Evolutionary conservation across 2,888 invertebrate genomes (phyloP).

Genomic region (Laothoe populi): DNA sequence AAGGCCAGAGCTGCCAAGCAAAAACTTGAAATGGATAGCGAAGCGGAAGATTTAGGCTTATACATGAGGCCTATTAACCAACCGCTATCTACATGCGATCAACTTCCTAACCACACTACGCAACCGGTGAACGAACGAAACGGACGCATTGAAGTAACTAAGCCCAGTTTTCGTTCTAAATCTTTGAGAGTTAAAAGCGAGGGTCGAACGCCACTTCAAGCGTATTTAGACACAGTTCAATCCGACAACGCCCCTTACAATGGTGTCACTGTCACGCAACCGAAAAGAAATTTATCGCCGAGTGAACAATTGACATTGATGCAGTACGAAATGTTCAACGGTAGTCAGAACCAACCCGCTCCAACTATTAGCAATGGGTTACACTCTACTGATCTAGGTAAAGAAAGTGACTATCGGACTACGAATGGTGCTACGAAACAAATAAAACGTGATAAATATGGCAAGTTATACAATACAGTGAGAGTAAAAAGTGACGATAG

Average conservation of each 20-base stretch:
- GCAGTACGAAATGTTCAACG: conserved; percentile 77
- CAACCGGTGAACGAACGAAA: conserved; percentile 69
- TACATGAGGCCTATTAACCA: conserved; percentile 77
- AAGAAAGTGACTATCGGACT: conserved; percentile 81
- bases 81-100: conserved; percentile 78
- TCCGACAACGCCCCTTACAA: conserved; percentile 61
- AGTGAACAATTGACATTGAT: conserved; percentile 80
- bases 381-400: conserved; percentile 64
- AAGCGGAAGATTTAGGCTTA: conserved; percentile 78
- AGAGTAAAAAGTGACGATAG: conserved; percentile 82
- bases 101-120: conserved; percentile 73
- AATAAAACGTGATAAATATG: conserved; percentile 78
- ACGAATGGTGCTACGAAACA: conserved; percentile 71
- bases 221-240: conserved; percentile 68
- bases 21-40: conserved; percentile 64
- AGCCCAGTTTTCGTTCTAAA: conserved; percentile 81
- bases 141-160: conserved; percentile 72
- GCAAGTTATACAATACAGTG: conserved; percentile 79
- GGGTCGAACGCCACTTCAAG: conserved; percentile 74
- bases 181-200: conserved; percentile 82
- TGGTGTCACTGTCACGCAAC: conserved; percentile 81
- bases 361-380: conserved; percentile 64
- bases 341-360: conserved; percentile 60
- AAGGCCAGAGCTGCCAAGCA: conserved; percentile 69
- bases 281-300: conserved; percentile 80